phyloP scores from a whole-genome alignment of 2,113 vertebrate genomes.

The Andinoacara biseriatus region DNA sequence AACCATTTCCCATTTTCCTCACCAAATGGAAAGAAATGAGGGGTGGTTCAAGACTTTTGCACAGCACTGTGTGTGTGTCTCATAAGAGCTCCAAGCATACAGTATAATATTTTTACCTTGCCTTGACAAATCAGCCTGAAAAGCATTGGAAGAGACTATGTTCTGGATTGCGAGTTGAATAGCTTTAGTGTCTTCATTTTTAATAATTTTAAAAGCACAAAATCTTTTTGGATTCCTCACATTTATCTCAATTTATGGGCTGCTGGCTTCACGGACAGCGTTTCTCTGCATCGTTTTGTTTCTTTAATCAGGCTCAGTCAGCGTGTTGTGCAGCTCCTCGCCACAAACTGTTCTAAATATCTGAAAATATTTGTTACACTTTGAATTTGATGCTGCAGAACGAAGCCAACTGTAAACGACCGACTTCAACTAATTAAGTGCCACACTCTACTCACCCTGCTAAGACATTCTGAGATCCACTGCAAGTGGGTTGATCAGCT shows the following conservation, averaged over 20 bases:
- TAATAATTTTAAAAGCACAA: background rate
- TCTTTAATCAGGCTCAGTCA: background rate
- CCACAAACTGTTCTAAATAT: background rate
- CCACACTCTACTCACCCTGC: background rate
- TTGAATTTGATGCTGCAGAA: background rate
- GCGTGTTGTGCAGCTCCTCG: background rate
- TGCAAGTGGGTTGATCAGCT: conserved; percentile 5
- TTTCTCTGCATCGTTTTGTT: background rate
- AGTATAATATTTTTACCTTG: background rate
- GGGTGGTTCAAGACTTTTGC: background rate
- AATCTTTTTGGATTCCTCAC: background rate
- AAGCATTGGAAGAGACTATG: background rate
- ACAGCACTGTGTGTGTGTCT: background rate
- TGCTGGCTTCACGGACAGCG: background rate
- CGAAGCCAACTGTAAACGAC: background rate
- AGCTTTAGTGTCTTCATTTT: background rate
- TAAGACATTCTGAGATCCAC: background rate
- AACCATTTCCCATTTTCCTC: background rate
- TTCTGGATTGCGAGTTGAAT: background rate
- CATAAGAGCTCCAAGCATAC: background rate
- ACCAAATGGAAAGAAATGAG: background rate
- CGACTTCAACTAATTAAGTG: background rate
- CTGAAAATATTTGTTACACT: background rate
- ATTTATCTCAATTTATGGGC: background rate
- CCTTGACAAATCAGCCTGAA: background rate